A percentile compares a stretch with the other conserved stretches of the same genome.
phyloP scores from a whole-genome alignment of 2,113 vertebrate species.

The Tautogolabrus adspersus region DNA sequence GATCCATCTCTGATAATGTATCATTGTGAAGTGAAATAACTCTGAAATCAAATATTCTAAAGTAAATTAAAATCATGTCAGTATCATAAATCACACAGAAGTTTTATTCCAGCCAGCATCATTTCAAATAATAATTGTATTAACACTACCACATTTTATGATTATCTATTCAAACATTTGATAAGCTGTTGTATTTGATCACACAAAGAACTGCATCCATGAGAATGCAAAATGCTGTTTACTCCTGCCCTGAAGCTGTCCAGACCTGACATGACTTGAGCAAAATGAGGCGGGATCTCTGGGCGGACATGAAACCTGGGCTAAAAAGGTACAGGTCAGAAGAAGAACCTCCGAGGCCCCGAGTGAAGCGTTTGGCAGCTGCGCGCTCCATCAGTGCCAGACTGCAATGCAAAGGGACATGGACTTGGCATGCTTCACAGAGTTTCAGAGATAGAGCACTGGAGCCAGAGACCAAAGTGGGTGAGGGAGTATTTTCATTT shows the following conservation, averaged over 20 bases:
- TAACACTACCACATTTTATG: not conserved
- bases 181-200: not conserved
- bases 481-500: constrained; percentile 6
- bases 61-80: no score
- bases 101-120: no score
- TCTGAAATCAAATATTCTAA: no score
- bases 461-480: constrained; percentile 24
- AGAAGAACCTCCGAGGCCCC: constrained; percentile 25
- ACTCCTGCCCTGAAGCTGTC: constrained; percentile 11
- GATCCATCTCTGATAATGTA: no score
- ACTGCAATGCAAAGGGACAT: constrained; percentile 28
- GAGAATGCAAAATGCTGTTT: not conserved
- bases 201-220: not conserved
- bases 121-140: no score
- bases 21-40: no score
- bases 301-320: constrained; percentile 26
- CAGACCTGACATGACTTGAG: constrained; percentile 18
- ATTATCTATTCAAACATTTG: not conserved
- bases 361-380: constrained; percentile 52
- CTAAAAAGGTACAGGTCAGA: constrained; percentile 30
- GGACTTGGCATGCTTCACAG: constrained; percentile 43
- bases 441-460: constrained; percentile 22
- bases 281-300: constrained; percentile 20
- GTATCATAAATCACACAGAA: no score
- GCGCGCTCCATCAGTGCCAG: constrained; percentile 26